Evolutionary conservation across 2,113 vertebrate genomes (phyloP), one percentile per base, ranked within the genome.

Genomic region (Perognathus longimembris): DNA sequence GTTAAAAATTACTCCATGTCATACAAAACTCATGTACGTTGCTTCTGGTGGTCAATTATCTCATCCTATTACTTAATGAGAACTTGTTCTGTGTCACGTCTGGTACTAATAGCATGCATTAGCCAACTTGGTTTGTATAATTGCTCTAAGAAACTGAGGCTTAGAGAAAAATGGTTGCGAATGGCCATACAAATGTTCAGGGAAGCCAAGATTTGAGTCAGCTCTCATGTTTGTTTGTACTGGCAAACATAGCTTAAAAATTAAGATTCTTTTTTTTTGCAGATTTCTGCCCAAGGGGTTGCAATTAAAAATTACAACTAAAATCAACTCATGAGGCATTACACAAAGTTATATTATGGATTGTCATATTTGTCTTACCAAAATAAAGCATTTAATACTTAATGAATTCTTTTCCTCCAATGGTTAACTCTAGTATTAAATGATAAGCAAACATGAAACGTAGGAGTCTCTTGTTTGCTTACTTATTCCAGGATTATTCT

Each of bases 401-500:
- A 54, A 54, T 42, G 70, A 10, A 3, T 20, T 40, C 70, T 36
- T 73, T 40, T 22, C 40, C 10, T 36, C 21, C 70, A 54, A 10
- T 54, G 50, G 15, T 54, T n/a, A n/a, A n/a, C n/a, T n/a, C n/a
- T n/a, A n/a, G n/a, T n/a, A n/a, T n/a, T n/a, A n/a, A n/a, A n/a
- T n/a, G n/a, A n/a, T n/a, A n/a, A n/a, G n/a, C n/a, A n/a, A n/a
- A n/a, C n/a, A n/a, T n/a, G n/a, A n/a, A n/a, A n/a, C 54, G 81
- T 63, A 73, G 42, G 61, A 93, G 64, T 70, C 71, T 88, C 50
- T 90, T 85, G 69, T 74, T 88, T 90, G 91, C 66, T 38, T 89
- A 36, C 70, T 93, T 71, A 93, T 88, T 92, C 24, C 57, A 30
- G 76, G 61, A 76, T 93, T 76, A 34, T 90, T 84, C 64, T 85